These are phyloP conservation scores for Enteromius unitaeniatus DNA, from an alignment of 2,797 vertebrate species.

Conservation along the genomic window DNA sequence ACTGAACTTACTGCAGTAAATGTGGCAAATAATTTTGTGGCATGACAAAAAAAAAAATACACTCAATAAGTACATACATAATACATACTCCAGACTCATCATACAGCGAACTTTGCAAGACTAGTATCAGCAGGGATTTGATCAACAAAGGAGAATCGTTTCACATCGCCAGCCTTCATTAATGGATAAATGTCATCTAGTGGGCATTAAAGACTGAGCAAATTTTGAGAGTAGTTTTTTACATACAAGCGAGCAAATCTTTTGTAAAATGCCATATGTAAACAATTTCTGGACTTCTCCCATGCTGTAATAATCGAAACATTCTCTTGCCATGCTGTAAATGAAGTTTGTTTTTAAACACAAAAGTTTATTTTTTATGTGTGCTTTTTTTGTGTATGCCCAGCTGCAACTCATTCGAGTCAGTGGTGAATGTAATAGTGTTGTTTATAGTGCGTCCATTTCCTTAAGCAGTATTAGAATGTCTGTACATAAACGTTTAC, in stretches of 20 bases:
- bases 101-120: constrained; percentile 35
- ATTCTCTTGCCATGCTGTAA: constrained; percentile 65
- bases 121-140: constrained; percentile 19
- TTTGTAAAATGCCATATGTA: constrained; percentile 67
- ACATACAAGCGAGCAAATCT: constrained; percentile 50
- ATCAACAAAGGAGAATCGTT: constrained; percentile 34
- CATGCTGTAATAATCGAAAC: constrained; percentile 64
- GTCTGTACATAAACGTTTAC: constrained; percentile 83
- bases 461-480: constrained; percentile 87
- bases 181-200: constrained; percentile 36
- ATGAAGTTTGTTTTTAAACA: constrained; percentile 67
- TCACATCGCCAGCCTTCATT: constrained; percentile 34
- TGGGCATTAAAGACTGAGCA: constrained; percentile 70
- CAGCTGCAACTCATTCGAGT: constrained; percentile 75
- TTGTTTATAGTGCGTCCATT: constrained; percentile 78
- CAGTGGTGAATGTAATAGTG: constrained; percentile 82
- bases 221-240: constrained; percentile 37
- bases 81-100: constrained; percentile 15
- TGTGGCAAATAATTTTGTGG: not conserved
- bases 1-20: not conserved
- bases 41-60: not conserved
- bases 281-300: constrained; percentile 58
- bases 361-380: constrained; percentile 64
- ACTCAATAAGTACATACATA: not conserved
- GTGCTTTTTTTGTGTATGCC: constrained; percentile 69